Conservation (phyloP, 2,888 invertebrate species). For the Uropetala carovei region DNA sequence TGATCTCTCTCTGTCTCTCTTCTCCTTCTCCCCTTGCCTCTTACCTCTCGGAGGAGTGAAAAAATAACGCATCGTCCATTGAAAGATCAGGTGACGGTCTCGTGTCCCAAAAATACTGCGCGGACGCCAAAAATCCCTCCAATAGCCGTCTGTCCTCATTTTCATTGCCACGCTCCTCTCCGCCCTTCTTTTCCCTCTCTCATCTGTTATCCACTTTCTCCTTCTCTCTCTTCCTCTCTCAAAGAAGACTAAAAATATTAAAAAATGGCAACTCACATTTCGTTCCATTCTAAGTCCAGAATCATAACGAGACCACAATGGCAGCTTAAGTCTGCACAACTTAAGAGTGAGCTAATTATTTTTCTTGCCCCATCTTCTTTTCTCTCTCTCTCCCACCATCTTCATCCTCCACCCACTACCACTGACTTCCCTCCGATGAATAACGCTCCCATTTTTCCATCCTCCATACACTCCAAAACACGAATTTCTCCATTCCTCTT, state of each 20-base stretch:
- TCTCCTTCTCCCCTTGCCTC: too few relatives aligned
- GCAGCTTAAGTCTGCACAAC: neutral
- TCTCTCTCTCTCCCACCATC: neutral
- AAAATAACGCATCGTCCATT: neutral
- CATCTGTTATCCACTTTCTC: neutral
- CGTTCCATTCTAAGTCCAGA: slow-evolving; percentile 15
- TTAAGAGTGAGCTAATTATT: slow-evolving; percentile 26
- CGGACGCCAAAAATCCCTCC: neutral
- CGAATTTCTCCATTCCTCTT: neutral
- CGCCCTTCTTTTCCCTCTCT: neutral
- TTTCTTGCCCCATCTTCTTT: neutral
- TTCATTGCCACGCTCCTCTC: neutral
- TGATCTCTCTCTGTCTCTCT: too few relatives aligned
- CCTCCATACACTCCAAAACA: neutral
- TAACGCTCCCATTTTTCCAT: slow-evolving; percentile 19
- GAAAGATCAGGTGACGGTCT: neutral
- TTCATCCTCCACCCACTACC: too few relatives aligned
- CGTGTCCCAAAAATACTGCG: neutral
- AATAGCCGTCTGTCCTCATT: neutral
- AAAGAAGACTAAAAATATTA: neutral
- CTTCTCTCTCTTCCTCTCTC: neutral
- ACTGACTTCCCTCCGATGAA: neutral
- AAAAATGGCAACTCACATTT: slow-evolving; percentile 26
- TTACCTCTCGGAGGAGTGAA: too few relatives aligned
- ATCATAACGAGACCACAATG: slow-evolving; percentile 25